These are phyloP conservation scores for Chaetura pelagica DNA, from an alignment of 2,113 vertebrate species.

Conservation along the genomic window DNA sequence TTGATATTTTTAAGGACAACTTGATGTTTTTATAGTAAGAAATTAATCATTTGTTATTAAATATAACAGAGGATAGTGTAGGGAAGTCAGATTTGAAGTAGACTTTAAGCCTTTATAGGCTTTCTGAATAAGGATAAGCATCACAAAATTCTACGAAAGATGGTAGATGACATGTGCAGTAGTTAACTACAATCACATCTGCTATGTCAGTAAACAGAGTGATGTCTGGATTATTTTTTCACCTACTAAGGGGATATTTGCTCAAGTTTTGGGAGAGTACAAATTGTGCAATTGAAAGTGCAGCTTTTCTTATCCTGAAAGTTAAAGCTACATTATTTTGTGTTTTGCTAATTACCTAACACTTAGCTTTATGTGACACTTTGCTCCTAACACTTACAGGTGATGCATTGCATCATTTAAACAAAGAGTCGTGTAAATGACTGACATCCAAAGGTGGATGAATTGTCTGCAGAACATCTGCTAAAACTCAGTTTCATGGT, in stretches of 20 bases:
- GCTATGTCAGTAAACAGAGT: neutral
- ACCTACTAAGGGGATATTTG: neutral
- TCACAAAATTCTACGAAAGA: neutral
- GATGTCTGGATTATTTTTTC: neutral
- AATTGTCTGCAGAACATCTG: neutral
- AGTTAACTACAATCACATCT: neutral
- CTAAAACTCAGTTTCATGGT: neutral
- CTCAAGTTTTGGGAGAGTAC: neutral
- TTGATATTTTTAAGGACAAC: neutral
- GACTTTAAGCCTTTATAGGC: neutral
- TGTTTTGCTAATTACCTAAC: neutral
- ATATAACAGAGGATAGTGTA: neutral
- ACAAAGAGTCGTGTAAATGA: neutral
- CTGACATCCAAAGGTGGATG: neutral
- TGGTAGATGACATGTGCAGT: neutral
- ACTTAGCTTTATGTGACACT: neutral
- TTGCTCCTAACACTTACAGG: neutral
- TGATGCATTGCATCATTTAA: neutral
- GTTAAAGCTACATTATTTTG: neutral
- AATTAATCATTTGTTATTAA: neutral
- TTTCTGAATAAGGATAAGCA: neutral
- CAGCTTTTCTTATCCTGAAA: neutral
- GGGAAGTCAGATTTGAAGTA: neutral
- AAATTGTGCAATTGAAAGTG: neutral
- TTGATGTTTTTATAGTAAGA: neutral